Base-by-base conservation (phyloP, 2,797 vertebrate genomes). In the Myotis findleyi region DNA sequence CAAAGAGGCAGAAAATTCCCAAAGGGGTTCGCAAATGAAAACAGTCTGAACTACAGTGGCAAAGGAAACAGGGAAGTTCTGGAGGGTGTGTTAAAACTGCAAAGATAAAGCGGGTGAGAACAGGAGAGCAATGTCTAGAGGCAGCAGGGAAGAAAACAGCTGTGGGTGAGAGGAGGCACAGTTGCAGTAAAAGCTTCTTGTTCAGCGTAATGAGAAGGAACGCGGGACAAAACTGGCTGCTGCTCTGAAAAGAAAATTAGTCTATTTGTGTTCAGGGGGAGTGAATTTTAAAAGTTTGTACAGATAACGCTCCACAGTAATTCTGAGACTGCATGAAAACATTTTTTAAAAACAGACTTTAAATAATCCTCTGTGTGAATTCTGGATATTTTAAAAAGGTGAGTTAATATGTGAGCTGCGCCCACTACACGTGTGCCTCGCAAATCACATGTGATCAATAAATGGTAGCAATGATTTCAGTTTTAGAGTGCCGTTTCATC, bases 1-100 rank as follows among this genome's bases (percentile, higher is more conserved):
- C 77, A 86, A 36, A 82, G 25, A 87, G 57, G 68, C 87, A 93
- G 68, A 81, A 89, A 87, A 87, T 49, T 57, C 73, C 49, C 73
- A 36, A 3, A 6, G 3, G 7, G 47, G 11, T 36, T 84, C 57
- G 44, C 0, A 13, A 51, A 64, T 20, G 57, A 51, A 94, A 72
- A 72, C 12, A 30, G 33, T 20, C 59, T 38, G 23, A 75, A 51
- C 23, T 36, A 4, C 7, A 10, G 68, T 49, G 49, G 44, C 23
- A 10, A 16, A 33, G 13, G 9, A 6, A 84, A 18, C 6, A 11
- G 41, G 38, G 20, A 10, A 30, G 47, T 71, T 18, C 73, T 80
- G 33, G 3, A 27, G 47, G 33, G 6, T 25, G 18, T 81, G 38
- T 64, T 72, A 68, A 73, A 49, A 4, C 21, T 9, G 51, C n/a